Base-by-base conservation (phyloP, 1,140 invertebrate species). In the Potamilus streckersoni region DNA sequence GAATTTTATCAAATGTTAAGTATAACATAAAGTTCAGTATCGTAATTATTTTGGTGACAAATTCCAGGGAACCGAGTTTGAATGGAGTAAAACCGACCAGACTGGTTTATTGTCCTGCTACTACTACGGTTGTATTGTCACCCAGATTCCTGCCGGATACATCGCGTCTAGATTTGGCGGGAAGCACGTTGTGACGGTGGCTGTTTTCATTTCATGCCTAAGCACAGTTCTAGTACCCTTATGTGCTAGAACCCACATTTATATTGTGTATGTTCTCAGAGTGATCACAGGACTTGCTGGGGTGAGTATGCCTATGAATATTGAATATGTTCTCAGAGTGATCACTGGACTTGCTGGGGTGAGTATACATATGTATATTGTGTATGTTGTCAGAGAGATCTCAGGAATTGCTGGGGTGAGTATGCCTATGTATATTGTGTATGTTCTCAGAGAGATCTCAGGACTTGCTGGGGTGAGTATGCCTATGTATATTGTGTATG, bases 81-180 rank as follows among this genome's bases (percentile, higher is more conserved):
- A 13, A 16, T 73, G 71, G 71, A 58, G 60, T 38, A 92, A 93
- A 0, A 92, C 92, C 84, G 92, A 93, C 17, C 94, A 94, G 90
- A 95, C 95, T 5, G 87, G 94, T 19, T 92, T 97, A 56, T 87
- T 96, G 55, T 95, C 95, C 83, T 95, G 95, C 0, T 96, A 96
- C 90, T 97, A 96, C 79, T 94, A 93, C 90, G 93, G 93, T 0
- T 94, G 93, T 83, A 90, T 92, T 92, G 11, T 93, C 91, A 76
- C 93, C 92, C 93, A 96, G 89, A 90, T 96, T 63, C 95, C 95
- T 0, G 94, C 94, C 17, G 83, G 83, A n/a, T 88, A 94, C 94
- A 79, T 94, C 17, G 94, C 94, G 0, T 93, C 94, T 17, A 73
- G 78, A 38, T 86, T 80, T 78, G 88, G 88, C 57, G 83, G 80